A percentile compares a stretch with the other conserved stretches of the same genome.
Conservation (phyloP, 2,888 invertebrate genomes). For the Lycophotia porphyrea region DNA sequence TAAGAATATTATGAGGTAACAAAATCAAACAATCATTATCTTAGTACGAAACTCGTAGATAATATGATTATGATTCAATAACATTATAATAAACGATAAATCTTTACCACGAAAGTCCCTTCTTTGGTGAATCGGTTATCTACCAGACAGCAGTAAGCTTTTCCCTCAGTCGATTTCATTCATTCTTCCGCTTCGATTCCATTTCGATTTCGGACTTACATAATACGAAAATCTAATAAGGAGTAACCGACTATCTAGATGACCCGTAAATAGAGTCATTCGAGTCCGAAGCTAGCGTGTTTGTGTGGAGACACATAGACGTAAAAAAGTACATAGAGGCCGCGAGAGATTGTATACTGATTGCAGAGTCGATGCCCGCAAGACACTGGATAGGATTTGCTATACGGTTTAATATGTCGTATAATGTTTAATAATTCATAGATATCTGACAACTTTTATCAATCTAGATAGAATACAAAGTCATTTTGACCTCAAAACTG, state of each 20-base stretch:
- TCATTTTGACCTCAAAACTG: constrained; percentile 43
- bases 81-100: constrained; percentile 26
- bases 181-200: constrained; percentile 41
- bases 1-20: background rate
- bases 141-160: constrained; percentile 31
- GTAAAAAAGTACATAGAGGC: constrained; percentile 26
- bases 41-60: background rate
- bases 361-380: constrained; percentile 30
- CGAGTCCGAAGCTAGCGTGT: constrained; percentile 28
- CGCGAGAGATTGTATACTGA: constrained; percentile 36
- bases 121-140: constrained; percentile 34
- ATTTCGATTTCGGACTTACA: constrained; percentile 47
- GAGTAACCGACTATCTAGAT: constrained; percentile 48
- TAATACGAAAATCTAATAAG: constrained; percentile 55
- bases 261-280: constrained; percentile 40
- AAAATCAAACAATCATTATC: constrained; percentile 19
- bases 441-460: constrained; percentile 22
- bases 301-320: constrained; percentile 35
- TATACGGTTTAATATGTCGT: constrained; percentile 13
- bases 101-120: constrained; percentile 14
- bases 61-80: constrained; percentile 1
- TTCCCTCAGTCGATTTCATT: constrained; percentile 38
- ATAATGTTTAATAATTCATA: constrained; percentile 15
- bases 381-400: constrained; percentile 29
- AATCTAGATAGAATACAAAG: constrained; percentile 19